These are phyloP conservation scores for Sterna hirundo DNA, from an alignment of 2,113 vertebrate species.

Conservation along the genomic window DNA sequence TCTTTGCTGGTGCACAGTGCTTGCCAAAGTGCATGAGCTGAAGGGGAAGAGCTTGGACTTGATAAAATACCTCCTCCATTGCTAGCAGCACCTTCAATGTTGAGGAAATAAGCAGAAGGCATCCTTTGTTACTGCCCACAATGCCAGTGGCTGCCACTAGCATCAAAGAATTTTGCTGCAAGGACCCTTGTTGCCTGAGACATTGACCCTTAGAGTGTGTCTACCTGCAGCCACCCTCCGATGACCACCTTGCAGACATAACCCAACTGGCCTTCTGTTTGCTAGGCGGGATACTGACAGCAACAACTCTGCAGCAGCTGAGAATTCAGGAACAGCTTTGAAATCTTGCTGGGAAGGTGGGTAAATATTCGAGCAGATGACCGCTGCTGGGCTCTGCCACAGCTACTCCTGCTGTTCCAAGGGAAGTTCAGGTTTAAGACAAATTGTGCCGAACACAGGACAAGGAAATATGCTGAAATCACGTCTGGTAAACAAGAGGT, in stretches of 20 bases:
- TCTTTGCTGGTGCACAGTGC: not conserved
- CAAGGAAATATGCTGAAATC: not conserved
- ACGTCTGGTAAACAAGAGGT: not conserved
- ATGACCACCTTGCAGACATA: rapidly evolving
- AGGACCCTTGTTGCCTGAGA: not conserved
- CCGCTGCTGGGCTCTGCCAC: not conserved
- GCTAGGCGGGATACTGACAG: not conserved
- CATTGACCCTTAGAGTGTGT: not conserved
- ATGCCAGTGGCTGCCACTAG: not conserved
- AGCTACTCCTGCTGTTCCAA: not conserved
- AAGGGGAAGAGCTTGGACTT: not conserved
- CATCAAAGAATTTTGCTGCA: not conserved
- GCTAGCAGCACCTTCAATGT: not conserved
- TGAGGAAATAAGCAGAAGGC: not conserved
- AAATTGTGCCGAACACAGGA: not conserved
- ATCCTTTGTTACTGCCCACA: not conserved
- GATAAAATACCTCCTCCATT: not conserved
- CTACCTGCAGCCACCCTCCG: not conserved
- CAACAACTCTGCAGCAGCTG: not conserved
- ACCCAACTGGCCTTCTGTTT: not conserved
- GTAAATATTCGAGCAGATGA: not conserved
- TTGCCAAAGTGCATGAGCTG: not conserved
- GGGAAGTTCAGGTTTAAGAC: not conserved
- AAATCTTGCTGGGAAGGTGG: not conserved
- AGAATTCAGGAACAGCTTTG: not conserved